phyloP scores from a whole-genome alignment of 2,888 invertebrate species.

The Hecatera dysodea region DNA sequence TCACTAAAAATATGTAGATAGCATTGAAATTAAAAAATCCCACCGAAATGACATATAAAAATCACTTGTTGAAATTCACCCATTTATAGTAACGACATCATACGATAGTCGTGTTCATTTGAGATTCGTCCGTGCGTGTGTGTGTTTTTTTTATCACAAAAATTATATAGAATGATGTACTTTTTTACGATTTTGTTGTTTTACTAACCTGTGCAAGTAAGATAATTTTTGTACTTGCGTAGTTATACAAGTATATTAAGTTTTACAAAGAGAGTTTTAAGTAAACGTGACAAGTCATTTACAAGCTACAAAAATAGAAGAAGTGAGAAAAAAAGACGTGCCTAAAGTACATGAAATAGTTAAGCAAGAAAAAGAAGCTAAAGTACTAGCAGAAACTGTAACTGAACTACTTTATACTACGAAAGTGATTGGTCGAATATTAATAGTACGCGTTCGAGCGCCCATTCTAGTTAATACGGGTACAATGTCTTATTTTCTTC shows the following conservation, averaged over 20 bases:
- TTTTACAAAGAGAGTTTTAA: too few species aligned
- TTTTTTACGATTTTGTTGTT: not conserved
- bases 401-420: not conserved
- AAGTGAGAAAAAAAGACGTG: not conserved
- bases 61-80: too few species aligned
- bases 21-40: too few species aligned
- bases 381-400: not conserved
- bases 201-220: not conserved
- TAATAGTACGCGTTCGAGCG: constrained; percentile 5
- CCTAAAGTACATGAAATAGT: not conserved
- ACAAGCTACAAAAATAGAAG: too few species aligned
- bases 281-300: not conserved
- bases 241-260: not conserved
- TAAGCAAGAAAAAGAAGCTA: not conserved
- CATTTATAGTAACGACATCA: constrained; percentile 2
- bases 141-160: too few species aligned
- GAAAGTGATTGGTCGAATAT: constrained; percentile 12
- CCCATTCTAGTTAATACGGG: not conserved
- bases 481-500: constrained; percentile 6
- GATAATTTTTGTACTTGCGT: not conserved
- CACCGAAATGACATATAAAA: too few species aligned
- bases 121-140: constrained; percentile 3
- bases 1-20: too few species aligned
- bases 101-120: constrained; percentile 1
- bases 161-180: too few species aligned